Evolutionary conservation across 2,113 vertebrate genomes (phyloP).

Genomic region (Sphyrna mokarran): DNA sequence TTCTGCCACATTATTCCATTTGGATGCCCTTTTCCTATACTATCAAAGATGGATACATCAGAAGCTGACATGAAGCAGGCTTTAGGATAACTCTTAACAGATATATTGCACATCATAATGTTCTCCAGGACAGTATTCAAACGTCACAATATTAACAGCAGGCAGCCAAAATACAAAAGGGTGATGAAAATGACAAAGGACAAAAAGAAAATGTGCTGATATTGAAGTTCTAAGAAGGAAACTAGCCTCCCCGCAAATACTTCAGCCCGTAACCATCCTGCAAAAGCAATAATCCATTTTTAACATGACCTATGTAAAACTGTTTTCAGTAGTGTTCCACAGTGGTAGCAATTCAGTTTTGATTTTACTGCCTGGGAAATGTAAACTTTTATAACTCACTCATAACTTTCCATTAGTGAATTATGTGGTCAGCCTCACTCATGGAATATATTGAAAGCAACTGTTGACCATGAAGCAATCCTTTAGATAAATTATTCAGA

Average conservation of each 20-base stretch:
- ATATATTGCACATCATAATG: background rate
- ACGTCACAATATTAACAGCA: background rate
- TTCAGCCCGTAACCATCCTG: background rate
- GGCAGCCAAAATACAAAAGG: background rate
- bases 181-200: background rate
- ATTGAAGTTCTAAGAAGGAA: background rate
- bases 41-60: background rate
- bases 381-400: background rate
- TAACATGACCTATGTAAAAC: background rate
- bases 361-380: background rate
- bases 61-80: background rate
- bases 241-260: background rate
- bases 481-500: background rate
- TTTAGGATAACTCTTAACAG: background rate
- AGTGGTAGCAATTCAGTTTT: background rate
- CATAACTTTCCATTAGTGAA: background rate
- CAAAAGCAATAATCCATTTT: background rate
- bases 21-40: background rate
- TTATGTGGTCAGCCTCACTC: background rate
- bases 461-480: background rate
- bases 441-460: conserved; percentile 28
- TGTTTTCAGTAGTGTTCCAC: background rate
- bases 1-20: background rate
- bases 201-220: background rate
- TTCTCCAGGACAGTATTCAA: background rate